These are phyloP conservation scores for Oceanodroma leucorhoa DNA, from an alignment of 2,797 vertebrate genomes.

Conservation along the genomic window DNA sequence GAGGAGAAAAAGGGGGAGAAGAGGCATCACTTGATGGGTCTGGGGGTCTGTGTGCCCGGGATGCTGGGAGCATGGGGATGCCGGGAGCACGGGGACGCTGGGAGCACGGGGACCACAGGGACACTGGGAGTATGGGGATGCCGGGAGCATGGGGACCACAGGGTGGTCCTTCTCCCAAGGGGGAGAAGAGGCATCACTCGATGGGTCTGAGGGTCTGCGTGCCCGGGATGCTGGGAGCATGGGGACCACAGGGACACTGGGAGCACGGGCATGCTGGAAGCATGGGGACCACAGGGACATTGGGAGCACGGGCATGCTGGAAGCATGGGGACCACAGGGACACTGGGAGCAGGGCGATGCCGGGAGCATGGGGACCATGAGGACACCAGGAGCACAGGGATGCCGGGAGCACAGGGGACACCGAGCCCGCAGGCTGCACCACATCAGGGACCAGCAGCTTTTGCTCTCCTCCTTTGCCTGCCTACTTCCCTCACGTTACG, in stretches of 20 bases:
- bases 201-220: background rate
- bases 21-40: background rate
- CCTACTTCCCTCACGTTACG: background rate
- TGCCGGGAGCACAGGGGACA: background rate
- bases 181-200: background rate
- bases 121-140: too few species aligned
- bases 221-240: accelerated
- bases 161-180: too few species aligned
- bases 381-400: background rate
- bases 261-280: too few species aligned
- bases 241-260: too few species aligned
- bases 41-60: accelerated
- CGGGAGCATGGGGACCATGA: background rate
- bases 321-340: background rate
- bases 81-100: too few species aligned
- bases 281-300: too few species aligned
- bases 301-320: background rate
- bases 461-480: background rate
- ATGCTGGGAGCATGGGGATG: background rate
- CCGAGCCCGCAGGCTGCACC: accelerated
- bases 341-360: background rate
- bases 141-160: too few species aligned
- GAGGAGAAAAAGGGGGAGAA: background rate
- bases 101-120: too few species aligned
- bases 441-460: background rate